Evolutionary conservation across 2,888 invertebrate species (phyloP).

Genomic region (Pseudolycoriella hygida): DNA sequence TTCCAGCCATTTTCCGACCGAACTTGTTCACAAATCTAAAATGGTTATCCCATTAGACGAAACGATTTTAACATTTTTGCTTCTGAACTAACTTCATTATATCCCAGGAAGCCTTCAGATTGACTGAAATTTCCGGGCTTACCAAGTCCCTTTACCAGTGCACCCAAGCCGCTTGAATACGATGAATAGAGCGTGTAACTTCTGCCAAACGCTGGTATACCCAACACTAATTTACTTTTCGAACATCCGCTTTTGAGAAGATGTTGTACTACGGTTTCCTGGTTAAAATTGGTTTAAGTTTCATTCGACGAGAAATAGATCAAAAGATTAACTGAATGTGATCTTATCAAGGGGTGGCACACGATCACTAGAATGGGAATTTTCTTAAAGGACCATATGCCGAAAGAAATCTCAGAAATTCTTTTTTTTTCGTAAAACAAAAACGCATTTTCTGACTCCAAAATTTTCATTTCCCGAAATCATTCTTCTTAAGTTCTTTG

Average conservation of each 20-base stretch:
- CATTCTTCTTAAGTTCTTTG: too few species aligned
- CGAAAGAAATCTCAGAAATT: not conserved
- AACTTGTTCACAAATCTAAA: slow-evolving; percentile 14
- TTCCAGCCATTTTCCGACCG: slow-evolving; percentile 17
- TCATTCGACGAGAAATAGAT: too few species aligned
- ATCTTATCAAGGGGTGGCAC: too few species aligned
- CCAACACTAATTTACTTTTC: slow-evolving; percentile 25
- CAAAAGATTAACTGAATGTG: too few species aligned
- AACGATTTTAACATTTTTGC: slow-evolving; percentile 13
- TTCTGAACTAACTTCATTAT: slow-evolving; percentile 12
- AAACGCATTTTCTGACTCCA: too few species aligned
- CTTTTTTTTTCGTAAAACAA: too few species aligned
- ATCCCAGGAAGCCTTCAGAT: slow-evolving; percentile 16
- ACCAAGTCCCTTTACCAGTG: slow-evolving; percentile 14
- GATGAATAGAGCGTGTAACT: slow-evolving; percentile 22
- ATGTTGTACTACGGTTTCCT: slow-evolving; percentile 24
- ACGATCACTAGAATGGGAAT: too few species aligned
- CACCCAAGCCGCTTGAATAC: slow-evolving; percentile 20
- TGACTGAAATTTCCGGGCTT: slow-evolving; percentile 15
- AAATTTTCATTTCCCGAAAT: too few species aligned
- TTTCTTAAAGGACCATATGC: too few species aligned
- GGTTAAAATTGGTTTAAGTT: slow-evolving; percentile 2
- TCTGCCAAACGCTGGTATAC: slow-evolving; percentile 27
- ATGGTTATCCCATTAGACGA: not conserved
- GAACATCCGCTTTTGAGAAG: slow-evolving; percentile 24